Evolutionary conservation across 1,140 invertebrate genomes (phyloP), one percentile per base, ranked within the genome.

Genomic region (Phenacoccus solenopsis): DNA sequence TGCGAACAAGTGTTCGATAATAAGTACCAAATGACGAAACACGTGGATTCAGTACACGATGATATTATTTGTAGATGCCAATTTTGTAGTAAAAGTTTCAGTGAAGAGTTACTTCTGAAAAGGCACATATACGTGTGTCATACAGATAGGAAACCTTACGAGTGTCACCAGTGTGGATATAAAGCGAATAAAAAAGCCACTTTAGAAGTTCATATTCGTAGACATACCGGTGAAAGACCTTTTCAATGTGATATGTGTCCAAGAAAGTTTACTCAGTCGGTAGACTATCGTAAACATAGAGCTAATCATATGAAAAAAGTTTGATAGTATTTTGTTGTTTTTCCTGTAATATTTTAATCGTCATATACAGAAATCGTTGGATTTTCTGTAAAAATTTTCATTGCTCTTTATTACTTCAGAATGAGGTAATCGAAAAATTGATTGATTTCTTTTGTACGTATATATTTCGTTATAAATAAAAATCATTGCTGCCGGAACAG

Each of bases 201-300:
- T 68, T 72, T 84, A 0, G 79, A 78, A 3, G 79, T 80, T 64
- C 83, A 85, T 74, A 78, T 80, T 3, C 73, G 82, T 5, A 80
- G 78, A 9, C 84, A 86, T 73, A 80, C 81, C 0, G 80, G 82
- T 21, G 79, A 83, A 71, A 78, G 79, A n/a, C 81, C 84, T 5
- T 89, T 84, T 76, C 81, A 83, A 16, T 89, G 88, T 75, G 70
- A 72, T n/a, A 72, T 75, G 28, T 76, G 75, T 69, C 74, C 74
- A 3, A 1, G 90, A 12, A 90, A 1, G 84, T 90, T 13, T 88
- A 91, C 74, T 89, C 90, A 71, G 27, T 69, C 69, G 35, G 68
- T 68, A 20, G 71, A 71, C 16, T 69, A 68, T 24, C 68, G 71
- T 20, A 71, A 71, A 9, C 71, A 71, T 21, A 56, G 69, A 4